Evolutionary conservation across 2,113 vertebrate species (phyloP), one percentile per base, ranked within the genome.

Genomic region (Riparia riparia): DNA sequence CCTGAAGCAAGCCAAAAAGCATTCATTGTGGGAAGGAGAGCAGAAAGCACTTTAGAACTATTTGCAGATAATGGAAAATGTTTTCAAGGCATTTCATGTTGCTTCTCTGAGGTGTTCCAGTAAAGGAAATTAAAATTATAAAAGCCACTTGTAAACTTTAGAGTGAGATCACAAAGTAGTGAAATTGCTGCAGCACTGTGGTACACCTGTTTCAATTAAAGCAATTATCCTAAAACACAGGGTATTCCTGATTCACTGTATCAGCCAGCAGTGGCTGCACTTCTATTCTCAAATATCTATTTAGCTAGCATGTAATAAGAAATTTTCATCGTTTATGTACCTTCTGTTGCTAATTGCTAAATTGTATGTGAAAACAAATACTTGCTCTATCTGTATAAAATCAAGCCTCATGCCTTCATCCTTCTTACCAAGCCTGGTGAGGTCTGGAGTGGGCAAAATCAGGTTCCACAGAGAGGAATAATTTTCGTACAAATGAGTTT

Each of bases 81-180:
- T 93, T 96, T 97, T 89, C 71, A 95, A 95, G 47, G 17, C 37
- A 95, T 86, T 88, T 88, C 44, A 74, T 90, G 47, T 64, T 74
- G 80, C 60, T 86, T 95, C 80, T 94, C 49, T 81, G 68, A 95
- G 85, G 88, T 2, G 2, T 84, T 94, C 21, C 76, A 74, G 76
- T 90, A 97, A 95, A 93, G 88, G 72, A 93, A 94, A 89, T 78
- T 28, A 93, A 96, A 94, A 95, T 74, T 70, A 78, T 63, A 92
- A 94, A 89, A 90, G 79, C 51, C 56, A 34, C 60, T 74, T 88
- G 51, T 68, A 86, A 95, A 96, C 71, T 86, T 92, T 1, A 51
- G 26, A 80, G 57, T 57, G 58, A 96, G 50, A 90, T 80, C 50
- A 82, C 4, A 0, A 89, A 92, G 42, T 3, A 64, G 42, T 4